Evolutionary conservation across 2,113 vertebrate genomes (phyloP).

Genomic region (Mionectes macconnelli): DNA sequence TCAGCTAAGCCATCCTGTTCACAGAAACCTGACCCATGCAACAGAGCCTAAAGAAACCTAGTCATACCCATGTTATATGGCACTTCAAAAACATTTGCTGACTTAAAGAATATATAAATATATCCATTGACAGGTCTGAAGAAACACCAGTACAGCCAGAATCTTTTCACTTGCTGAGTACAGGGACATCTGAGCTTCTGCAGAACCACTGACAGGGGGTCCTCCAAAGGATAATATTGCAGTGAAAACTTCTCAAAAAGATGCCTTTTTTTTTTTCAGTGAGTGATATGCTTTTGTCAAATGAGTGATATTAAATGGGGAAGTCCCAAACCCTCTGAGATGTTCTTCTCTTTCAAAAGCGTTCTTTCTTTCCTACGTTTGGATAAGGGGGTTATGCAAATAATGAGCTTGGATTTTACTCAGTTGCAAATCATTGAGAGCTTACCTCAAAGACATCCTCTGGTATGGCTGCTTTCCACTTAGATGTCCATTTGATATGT

Average conservation of each 20-base stretch:
- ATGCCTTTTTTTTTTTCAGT: background rate
- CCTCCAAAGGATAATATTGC: background rate
- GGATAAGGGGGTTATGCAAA: background rate
- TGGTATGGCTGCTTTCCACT: conserved; percentile 88
- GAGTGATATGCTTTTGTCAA: background rate
- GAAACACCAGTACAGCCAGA: background rate
- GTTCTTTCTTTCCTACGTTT: background rate
- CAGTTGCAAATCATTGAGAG: background rate
- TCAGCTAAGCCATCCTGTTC: background rate
- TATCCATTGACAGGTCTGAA: background rate
- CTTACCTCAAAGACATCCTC: conserved; percentile 86
- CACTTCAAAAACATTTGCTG: background rate
- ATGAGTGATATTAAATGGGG: background rate
- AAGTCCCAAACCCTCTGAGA: background rate
- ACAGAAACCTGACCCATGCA: background rate
- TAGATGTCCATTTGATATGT: conserved; percentile 80
- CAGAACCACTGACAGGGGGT: fast-evolving
- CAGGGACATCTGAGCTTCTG: background rate
- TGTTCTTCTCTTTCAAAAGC: background rate
- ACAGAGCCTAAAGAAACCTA: background rate
- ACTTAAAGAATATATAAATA: background rate
- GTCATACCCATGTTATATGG: fast-evolving
- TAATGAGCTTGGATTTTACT: background rate
- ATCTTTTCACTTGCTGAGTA: background rate
- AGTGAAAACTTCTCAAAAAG: background rate